These are phyloP conservation scores for Athene noctua DNA, from an alignment of 2,113 vertebrate genomes.

Conservation along the genomic window DNA sequence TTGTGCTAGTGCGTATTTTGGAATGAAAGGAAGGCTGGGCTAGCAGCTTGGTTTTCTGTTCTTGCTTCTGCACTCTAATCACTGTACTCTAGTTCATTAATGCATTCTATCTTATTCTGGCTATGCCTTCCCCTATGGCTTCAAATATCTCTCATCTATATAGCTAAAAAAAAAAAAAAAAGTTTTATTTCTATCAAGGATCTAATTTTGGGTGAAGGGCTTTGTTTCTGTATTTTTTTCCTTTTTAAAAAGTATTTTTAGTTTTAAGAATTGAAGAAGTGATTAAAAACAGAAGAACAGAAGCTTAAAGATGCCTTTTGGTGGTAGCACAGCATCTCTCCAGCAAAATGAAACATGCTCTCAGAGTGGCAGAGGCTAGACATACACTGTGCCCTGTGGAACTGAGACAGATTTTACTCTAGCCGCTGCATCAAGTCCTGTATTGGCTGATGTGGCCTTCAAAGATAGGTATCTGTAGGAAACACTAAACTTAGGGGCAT, in stretches of 20 bases:
- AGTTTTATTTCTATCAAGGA: not conserved
- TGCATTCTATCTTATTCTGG: not conserved
- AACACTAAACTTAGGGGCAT: not conserved
- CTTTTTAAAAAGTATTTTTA: not conserved
- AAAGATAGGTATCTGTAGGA: not conserved
- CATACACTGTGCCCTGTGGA: not conserved
- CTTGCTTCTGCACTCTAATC: not conserved
- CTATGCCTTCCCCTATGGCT: not conserved
- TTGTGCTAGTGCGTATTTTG: not conserved
- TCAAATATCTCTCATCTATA: not conserved
- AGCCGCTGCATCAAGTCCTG: not conserved
- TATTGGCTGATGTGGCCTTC: not conserved
- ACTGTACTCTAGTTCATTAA: not conserved
- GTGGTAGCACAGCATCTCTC: not conserved
- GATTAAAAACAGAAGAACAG: not conserved
- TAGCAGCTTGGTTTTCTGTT: not conserved
- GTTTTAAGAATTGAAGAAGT: not conserved
- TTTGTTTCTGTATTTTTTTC: not conserved
- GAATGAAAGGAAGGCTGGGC: not conserved
- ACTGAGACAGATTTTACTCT: not conserved
- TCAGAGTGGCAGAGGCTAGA: not conserved
- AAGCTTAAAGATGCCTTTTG: not conserved
- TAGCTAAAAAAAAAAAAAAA: not conserved
- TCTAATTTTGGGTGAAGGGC: not conserved
- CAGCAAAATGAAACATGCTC: not conserved